Percentiles rank a stretch among this genome's conserved stretches.
phyloP scores from a whole-genome alignment of 2,113 vertebrate species.

The Proterorhinus semilunaris region DNA sequence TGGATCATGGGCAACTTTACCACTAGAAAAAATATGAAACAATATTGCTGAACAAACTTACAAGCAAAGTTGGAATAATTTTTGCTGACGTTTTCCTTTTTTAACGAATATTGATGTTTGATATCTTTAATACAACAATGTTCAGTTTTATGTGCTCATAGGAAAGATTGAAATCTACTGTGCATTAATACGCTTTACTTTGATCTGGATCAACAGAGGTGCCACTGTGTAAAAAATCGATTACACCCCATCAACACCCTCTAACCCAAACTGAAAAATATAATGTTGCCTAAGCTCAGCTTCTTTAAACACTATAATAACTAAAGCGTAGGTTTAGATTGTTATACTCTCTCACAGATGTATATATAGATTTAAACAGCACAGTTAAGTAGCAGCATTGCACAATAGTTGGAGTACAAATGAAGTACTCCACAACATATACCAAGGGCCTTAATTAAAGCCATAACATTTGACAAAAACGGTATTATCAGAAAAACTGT shows the following conservation, averaged over 20 bases:
- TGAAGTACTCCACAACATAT: slow-evolving; percentile 4
- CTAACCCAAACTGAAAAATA: slow-evolving; percentile 4
- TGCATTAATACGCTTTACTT: slow-evolving; percentile 44
- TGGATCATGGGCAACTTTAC: not conserved
- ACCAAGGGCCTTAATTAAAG: slow-evolving; percentile 16
- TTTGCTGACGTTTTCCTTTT: slow-evolving; percentile 22
- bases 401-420: slow-evolving; percentile 36
- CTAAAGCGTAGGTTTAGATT: slow-evolving; percentile 26
- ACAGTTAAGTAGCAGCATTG: slow-evolving; percentile 58
- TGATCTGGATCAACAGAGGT: slow-evolving; percentile 48
- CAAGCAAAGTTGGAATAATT: slow-evolving; percentile 12
- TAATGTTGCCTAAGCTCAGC: slow-evolving; percentile 9
- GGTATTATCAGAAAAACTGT: slow-evolving; percentile 22
- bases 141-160: slow-evolving; percentile 30
- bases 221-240: slow-evolving; percentile 33
- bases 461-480: slow-evolving; percentile 19
- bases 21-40: not conserved
- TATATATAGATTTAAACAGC: slow-evolving; percentile 43
- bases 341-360: slow-evolving; percentile 25
- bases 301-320: slow-evolving; percentile 10
- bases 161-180: slow-evolving; percentile 32
- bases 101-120: slow-evolving; percentile 21
- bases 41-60: slow-evolving; percentile 21
- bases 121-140: slow-evolving; percentile 24
- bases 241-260: slow-evolving; percentile 15